These are phyloP conservation scores for Trididemnum nubilum DNA, from an alignment of 23 tunicate genomes.

Conservation along the genomic window DNA sequence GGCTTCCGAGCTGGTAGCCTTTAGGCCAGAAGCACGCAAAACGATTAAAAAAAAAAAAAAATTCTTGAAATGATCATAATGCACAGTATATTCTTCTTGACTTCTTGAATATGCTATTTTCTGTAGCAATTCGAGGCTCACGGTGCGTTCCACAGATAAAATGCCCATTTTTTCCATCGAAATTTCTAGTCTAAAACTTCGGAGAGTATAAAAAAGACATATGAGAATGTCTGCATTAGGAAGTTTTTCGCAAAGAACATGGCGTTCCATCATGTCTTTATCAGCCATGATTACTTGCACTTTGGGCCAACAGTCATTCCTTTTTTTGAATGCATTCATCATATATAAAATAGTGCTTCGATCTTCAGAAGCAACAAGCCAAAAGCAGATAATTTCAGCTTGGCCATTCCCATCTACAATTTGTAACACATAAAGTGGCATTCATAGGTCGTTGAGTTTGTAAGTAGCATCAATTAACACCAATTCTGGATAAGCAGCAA, in stretches of 20 bases:
- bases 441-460: not conserved
- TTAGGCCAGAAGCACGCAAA: no score
- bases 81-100: not conserved
- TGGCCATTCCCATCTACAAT: conserved; percentile 48
- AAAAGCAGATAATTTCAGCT: conserved; percentile 32
- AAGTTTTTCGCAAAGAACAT: not conserved
- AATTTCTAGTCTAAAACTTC: not conserved
- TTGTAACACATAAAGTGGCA: conserved; percentile 6
- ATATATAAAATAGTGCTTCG: not conserved
- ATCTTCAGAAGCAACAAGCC: conserved; percentile 20
- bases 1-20: no score
- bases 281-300: not conserved
- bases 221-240: conserved; percentile 4
- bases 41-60: no score
- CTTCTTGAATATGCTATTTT: not conserved
- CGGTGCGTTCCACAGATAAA: not conserved
- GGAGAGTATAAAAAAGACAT: conserved; percentile 3
- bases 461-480: conserved; percentile 30
- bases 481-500: conserved; percentile 42
- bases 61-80: no score
- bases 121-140: not conserved
- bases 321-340: not conserved
- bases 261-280: not conserved
- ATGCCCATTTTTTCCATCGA: not conserved
- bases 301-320: not conserved